Conservation (phyloP, 2,888 invertebrate species). For the Syrphus vitripennis region DNA sequence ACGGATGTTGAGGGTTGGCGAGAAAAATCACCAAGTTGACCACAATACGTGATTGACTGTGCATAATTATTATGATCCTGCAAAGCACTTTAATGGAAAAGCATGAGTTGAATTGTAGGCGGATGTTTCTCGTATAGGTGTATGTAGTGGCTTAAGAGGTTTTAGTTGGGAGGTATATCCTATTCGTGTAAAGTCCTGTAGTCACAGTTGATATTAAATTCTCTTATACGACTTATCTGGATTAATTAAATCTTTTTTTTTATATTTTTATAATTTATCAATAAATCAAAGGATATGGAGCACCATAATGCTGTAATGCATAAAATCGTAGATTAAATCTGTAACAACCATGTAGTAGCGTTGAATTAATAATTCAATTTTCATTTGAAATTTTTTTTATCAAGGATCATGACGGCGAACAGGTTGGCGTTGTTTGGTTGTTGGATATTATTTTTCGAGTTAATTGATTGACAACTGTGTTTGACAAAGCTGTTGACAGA, state of each 20-base stretch:
- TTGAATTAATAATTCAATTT: slow-evolving; percentile 44
- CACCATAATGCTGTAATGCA: background rate
- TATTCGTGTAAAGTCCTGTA: slow-evolving; percentile 1
- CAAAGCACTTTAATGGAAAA: background rate
- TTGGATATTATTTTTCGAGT: slow-evolving; percentile 24
- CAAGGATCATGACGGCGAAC: background rate
- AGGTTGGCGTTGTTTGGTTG: background rate
- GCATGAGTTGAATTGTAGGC: background rate
- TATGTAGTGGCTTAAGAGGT: slow-evolving; percentile 17
- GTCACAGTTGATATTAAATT: background rate
- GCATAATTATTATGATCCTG: slow-evolving; percentile 54
- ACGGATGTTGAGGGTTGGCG: background rate
- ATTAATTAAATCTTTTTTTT: slow-evolving; percentile 29
- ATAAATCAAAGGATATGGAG: slow-evolving; percentile 21
- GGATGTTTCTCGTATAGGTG: background rate
- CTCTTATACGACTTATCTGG: slow-evolving; percentile 22
- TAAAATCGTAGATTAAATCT: slow-evolving; percentile 34
- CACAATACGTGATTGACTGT: slow-evolving; percentile 62
- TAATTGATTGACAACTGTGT: slow-evolving; percentile 49
- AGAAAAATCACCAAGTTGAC: slow-evolving; percentile 47
- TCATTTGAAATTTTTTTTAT: slow-evolving; percentile 30
- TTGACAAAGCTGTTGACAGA: slow-evolving; percentile 29
- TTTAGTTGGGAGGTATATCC: background rate
- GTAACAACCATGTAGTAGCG: slow-evolving; percentile 32
- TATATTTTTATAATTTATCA: background rate